Percentiles rank a stretch among this genome's conserved stretches.
These are phyloP conservation scores for Adelosebastes latens DNA, from an alignment of 2,797 vertebrate genomes.

Conservation along the genomic window DNA sequence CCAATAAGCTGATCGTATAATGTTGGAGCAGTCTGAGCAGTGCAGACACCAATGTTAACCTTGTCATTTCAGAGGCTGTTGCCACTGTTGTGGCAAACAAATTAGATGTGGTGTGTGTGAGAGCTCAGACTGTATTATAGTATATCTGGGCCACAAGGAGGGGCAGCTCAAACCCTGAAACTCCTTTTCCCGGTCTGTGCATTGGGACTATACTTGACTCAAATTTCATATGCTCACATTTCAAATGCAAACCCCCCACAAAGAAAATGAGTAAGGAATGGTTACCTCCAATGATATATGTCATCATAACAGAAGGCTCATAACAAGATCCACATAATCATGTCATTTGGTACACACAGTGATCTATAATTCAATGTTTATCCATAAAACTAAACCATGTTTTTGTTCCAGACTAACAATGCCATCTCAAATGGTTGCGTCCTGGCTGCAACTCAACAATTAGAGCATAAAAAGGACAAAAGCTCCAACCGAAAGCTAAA, in stretches of 20 bases:
- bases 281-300: constrained; percentile 1
- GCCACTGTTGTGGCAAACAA: background rate
- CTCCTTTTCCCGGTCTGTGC: background rate
- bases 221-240: background rate
- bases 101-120: background rate
- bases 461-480: constrained; percentile 1
- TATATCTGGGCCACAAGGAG: constrained; percentile 1
- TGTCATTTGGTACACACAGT: background rate
- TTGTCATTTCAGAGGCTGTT: constrained; percentile 1
- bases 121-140: background rate
- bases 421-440: background rate
- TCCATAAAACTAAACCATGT: background rate
- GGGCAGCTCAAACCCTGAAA: background rate
- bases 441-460: background rate
- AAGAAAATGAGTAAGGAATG: background rate
- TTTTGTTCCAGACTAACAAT: constrained; percentile 27
- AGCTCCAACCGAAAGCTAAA: background rate
- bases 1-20: constrained; percentile 33
- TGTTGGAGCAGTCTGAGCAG: constrained; percentile 3
- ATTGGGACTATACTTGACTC: background rate
- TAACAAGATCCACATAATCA: background rate
- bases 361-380: constrained; percentile 25
- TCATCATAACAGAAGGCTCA: background rate
- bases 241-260: background rate
- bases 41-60: background rate